Evolutionary conservation across 2,888 invertebrate genomes (phyloP).

Genomic region (Mycalesis mineus): DNA sequence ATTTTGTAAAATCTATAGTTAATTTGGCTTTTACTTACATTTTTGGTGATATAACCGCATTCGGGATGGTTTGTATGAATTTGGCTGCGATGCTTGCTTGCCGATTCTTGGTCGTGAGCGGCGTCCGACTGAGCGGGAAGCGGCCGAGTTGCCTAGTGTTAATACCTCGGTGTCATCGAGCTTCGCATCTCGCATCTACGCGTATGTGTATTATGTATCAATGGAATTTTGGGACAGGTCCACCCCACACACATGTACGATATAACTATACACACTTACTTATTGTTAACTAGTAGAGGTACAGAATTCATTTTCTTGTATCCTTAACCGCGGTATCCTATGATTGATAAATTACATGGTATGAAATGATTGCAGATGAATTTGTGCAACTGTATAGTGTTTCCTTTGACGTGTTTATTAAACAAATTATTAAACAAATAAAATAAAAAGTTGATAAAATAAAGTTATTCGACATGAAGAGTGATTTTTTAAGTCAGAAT

Average conservation of each 20-base stretch:
- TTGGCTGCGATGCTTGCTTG: constrained; percentile 32
- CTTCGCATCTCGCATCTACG: constrained; percentile 57
- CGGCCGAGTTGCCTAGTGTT: constrained; percentile 63
- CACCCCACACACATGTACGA: background rate
- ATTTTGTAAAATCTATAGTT: background rate
- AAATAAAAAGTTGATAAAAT: too few species aligned
- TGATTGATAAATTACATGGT: background rate
- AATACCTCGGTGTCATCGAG: constrained; percentile 67
- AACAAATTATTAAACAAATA: too few species aligned
- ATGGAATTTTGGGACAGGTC: constrained; percentile 29
- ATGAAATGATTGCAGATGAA: too few species aligned
- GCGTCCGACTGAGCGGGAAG: constrained; percentile 63
- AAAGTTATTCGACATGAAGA: too few species aligned
- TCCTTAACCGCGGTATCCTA: background rate
- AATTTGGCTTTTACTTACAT: constrained; percentile 1
- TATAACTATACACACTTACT: background rate
- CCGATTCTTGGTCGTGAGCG: constrained; percentile 48
- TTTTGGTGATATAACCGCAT: constrained; percentile 9
- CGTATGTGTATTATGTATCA: constrained; percentile 47
- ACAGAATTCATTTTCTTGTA: background rate
- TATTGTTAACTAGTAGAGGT: background rate
- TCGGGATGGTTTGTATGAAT: constrained; percentile 17
- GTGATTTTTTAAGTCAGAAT: too few species aligned
- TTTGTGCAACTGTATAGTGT: too few species aligned
- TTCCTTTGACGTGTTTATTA: too few species aligned